Evolutionary conservation across 1,140 invertebrate genomes (phyloP), one percentile per base, ranked within the genome.

Genomic region (Eumaeus atala): DNA sequence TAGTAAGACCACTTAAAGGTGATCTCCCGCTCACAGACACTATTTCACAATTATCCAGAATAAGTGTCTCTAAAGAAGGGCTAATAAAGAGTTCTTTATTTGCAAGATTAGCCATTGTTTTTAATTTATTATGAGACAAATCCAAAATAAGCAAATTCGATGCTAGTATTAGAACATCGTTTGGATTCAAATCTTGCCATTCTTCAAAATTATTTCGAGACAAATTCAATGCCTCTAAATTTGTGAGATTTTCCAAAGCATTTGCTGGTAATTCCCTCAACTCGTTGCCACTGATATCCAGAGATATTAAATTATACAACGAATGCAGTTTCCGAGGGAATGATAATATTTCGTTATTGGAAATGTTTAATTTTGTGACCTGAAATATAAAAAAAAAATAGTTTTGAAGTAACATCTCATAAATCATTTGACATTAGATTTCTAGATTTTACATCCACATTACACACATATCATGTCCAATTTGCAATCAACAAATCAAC

Each of bases 271-370:
- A 51, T 16, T 66, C 66, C 5, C 64, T 72, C 17, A 91, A 81
- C 47, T 74, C 61, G 64, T 92, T 92, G 35, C 84, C 70, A 17
- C 90, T 91, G 14, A 91, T 54, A 68, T 91, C 89, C 44, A 92
- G 72, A 36, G 75, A 77, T 44, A 87, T 65, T 47, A 92, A 68
- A n/a, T 87, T 84, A 33, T 70, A 73, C 40, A 64, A 84, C 76
- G 28, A 78, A 54, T 10, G 74, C 51, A 67, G 84, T 62, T 58
- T 88, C 37, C 67, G 61, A 10, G 89, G 87, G 50, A 93, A 70
- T 0, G 62, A 60, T 4, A 76, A 74, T 49, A 94, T 90, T 48
- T 90, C 88, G 57, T 94, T 94, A 60, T 88, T 89, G 0, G 93
- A 93, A 53, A 93, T 62, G 64, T 93, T 83, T 12, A 86, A 64